These are phyloP conservation scores for Heterochromis multidens DNA, from an alignment of 2,113 vertebrate genomes.

Conservation along the genomic window DNA sequence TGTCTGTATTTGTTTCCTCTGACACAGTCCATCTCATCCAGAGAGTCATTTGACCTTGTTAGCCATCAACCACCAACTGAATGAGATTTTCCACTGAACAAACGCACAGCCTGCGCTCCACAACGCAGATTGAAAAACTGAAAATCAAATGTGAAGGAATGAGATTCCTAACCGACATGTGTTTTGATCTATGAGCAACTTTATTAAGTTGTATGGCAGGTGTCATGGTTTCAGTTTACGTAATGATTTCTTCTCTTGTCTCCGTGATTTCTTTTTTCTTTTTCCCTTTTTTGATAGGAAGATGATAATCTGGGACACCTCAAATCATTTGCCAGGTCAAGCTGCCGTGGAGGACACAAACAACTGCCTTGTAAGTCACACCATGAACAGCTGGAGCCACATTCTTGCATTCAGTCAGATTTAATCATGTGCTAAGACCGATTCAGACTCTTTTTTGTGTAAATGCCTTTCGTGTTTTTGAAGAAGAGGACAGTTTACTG, in stretches of 20 bases:
- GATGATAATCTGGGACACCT: neutral
- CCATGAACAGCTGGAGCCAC: neutral
- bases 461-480: neutral
- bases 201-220: neutral
- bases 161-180: neutral
- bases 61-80: conserved; percentile 43
- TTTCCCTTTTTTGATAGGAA: neutral
- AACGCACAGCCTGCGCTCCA: neutral
- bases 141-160: conserved; percentile 37
- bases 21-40: conserved; percentile 55
- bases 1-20: conserved; percentile 18
- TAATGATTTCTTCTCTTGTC: neutral
- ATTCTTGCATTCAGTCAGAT: neutral
- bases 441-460: neutral
- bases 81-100: conserved; percentile 58
- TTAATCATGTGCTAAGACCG: neutral
- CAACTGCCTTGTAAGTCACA: neutral
- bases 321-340: neutral
- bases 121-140: conserved; percentile 18
- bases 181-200: neutral
- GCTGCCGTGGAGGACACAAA: neutral
- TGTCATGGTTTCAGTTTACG: neutral
- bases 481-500: neutral
- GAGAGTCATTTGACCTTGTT: conserved; percentile 67
- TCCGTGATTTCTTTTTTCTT: neutral